Percentiles rank a stretch among this genome's conserved stretches.
These are phyloP conservation scores for Mythimna vitellina DNA, from an alignment of 2,888 invertebrate species.

Conservation along the genomic window DNA sequence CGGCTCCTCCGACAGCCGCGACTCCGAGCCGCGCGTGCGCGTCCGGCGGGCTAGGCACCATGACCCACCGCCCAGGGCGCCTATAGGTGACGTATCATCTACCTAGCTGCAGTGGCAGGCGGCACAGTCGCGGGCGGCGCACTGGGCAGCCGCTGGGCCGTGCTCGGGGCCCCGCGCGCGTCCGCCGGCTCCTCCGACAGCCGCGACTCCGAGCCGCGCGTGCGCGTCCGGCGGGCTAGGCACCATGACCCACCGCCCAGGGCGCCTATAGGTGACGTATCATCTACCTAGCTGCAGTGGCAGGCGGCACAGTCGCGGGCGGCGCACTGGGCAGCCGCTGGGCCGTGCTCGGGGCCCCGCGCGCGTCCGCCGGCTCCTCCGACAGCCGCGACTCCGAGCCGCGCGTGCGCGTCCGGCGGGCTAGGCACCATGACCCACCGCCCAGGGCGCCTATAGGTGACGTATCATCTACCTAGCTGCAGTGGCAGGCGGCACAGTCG, in stretches of 20 bases:
- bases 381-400: conserved; percentile 89
- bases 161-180: conserved; percentile 85
- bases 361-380: conserved; percentile 94
- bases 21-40: conserved; percentile 57
- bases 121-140: conserved; percentile 62
- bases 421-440: not conserved
- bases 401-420: not conserved
- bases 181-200: conserved; percentile 96
- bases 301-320: not conserved
- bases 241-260: not conserved
- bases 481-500: conserved; percentile 44
- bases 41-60: not conserved
- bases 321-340: conserved; percentile 71
- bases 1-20: conserved; percentile 94
- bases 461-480: too few relatives aligned
- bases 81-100: conserved; percentile 54
- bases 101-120: too few relatives aligned
- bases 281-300: not conserved
- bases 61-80: not conserved
- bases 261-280: conserved; percentile 5
- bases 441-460: conserved; percentile 40
- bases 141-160: conserved; percentile 74
- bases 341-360: conserved; percentile 80
- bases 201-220: conserved; percentile 68
- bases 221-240: not conserved